These are phyloP conservation scores for Sebastes vulpes DNA, from an alignment of 2,797 vertebrate genomes.

Conservation along the genomic window DNA sequence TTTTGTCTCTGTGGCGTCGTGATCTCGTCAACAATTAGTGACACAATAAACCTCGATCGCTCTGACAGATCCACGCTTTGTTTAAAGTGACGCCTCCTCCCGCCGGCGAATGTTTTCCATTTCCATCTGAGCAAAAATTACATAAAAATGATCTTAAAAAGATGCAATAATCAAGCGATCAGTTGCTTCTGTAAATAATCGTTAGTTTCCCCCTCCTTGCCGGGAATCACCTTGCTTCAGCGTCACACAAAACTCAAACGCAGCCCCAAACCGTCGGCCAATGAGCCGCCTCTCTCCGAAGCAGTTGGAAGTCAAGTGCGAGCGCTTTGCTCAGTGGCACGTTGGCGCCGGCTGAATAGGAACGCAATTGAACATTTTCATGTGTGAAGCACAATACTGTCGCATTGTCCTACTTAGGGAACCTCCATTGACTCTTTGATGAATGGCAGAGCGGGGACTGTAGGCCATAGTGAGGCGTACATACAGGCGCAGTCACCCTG, in stretches of 20 bases:
- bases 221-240: background rate
- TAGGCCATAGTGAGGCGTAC: background rate
- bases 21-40: too few relatives aligned
- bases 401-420: background rate
- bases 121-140: background rate
- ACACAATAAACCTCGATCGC: too few relatives aligned
- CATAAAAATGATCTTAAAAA: background rate
- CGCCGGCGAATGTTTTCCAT: too few relatives aligned
- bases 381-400: background rate
- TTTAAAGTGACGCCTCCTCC: too few relatives aligned
- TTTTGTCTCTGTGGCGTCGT: too few relatives aligned
- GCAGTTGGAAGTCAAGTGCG: background rate
- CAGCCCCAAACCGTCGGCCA: background rate
- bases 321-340: constrained; percentile 28
- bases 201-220: background rate
- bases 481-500: background rate
- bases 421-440: constrained; percentile 14
- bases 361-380: background rate
- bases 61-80: too few relatives aligned
- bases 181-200: background rate
- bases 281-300: background rate
- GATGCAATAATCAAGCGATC: background rate
- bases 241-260: background rate
- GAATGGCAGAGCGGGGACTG: background rate
- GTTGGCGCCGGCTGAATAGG: background rate